Base-by-base conservation (phyloP, 2,888 invertebrate genomes). In the Agelastica alni region DNA sequence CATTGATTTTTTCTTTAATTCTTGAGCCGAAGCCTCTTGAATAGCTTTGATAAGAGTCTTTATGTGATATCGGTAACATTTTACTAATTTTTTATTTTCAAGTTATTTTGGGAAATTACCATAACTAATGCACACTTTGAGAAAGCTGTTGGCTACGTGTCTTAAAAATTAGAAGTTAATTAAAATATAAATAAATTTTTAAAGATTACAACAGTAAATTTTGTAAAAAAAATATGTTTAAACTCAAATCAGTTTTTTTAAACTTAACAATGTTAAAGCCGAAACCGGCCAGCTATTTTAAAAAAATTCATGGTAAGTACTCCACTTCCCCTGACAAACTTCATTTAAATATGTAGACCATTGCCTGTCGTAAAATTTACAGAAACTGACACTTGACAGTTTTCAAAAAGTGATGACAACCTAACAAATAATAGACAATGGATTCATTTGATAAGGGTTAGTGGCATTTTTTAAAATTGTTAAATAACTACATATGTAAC, bases 31-130 rank as follows among this genome's bases (percentile, higher is more conserved):
- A 80, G 70, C 80, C 86, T 72, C 81, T 81, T 66, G 84, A 83
- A 53, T 75, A 68, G 20, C 77, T 75, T 75, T 91, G 83, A 56
- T 74, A 68, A 28, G 77, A 75, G 75, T 91, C 91, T 75, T 87
- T 89, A 75, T 88, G 86, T 57, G 85, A 85, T 60, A 89, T 75
- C 59, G 91, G 91, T 77, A 92, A 80, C 88, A 92, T 89, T 69
- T 73, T 82, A 41, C 12, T 44, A 12, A 10, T 39, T 9, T 30
- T 12, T 39, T 34, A 32, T 31, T 28, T 16, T 43, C 16, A 17
- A 16, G 26, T 28, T 28, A 34, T 36, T 10, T 28, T n/a, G 4
- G 6, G 28, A 39, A 26, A 34, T 30, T 30, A 39, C 26, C 14
- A 32, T 42, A 36, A 18, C 26, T 28, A 42, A 43, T 37, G 30